phyloP scores from a whole-genome alignment of 2,113 vertebrate genomes.

The Albula glossodonta region DNA sequence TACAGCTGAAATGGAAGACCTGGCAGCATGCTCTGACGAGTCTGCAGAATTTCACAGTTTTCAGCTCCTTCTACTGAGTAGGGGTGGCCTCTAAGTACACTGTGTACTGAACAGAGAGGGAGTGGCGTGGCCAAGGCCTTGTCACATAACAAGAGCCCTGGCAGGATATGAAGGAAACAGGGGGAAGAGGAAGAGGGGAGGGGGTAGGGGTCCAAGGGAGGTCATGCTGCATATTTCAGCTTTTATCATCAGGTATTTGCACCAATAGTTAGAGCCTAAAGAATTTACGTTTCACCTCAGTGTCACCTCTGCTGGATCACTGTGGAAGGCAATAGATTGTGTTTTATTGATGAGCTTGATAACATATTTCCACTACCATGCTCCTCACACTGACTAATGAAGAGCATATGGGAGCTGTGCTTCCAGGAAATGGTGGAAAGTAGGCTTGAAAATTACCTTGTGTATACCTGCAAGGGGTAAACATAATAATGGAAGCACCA shows the following conservation, averaged over 20 bases:
- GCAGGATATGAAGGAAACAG: not conserved
- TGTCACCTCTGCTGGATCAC: too few species aligned
- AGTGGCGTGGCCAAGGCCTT: not conserved
- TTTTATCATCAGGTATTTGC: not conserved
- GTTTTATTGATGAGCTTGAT: too few species aligned
- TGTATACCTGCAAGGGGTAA: too few species aligned
- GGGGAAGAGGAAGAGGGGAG: not conserved
- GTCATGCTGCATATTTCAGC: not conserved
- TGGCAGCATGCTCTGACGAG: not conserved
- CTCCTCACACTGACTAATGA: too few species aligned
- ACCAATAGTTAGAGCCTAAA: too few species aligned
- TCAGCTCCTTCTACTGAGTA: conserved; percentile 18
- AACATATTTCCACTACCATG: too few species aligned
- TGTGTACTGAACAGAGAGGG: not conserved
- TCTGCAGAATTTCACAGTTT: conserved; percentile 20
- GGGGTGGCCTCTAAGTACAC: not conserved
- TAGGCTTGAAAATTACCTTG: too few species aligned
- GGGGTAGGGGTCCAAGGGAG: not conserved
- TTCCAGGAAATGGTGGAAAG: too few species aligned
- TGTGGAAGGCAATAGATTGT: too few species aligned
- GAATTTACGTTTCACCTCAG: too few species aligned
- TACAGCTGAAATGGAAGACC: not conserved
- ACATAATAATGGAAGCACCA: too few species aligned
- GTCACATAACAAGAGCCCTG: not conserved
- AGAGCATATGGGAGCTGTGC: too few species aligned